Conservation (phyloP, 2,888 invertebrate genomes). For the Esperia sulphurella region DNA sequence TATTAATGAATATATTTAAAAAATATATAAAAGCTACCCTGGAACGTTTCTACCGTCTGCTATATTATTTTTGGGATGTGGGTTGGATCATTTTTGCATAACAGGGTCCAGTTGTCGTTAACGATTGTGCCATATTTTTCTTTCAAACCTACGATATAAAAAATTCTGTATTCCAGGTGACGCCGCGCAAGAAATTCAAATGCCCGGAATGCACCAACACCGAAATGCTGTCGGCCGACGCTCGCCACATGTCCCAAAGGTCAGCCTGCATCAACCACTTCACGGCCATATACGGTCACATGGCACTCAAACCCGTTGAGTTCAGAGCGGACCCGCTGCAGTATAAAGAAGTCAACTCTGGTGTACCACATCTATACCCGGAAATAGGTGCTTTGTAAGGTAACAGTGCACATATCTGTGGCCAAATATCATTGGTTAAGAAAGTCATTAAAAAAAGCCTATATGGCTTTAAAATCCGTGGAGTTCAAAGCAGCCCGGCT, state of each 20-base stretch:
- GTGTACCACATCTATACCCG: conserved; percentile 92
- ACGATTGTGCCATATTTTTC: too few species aligned
- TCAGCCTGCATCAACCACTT: conserved; percentile 93
- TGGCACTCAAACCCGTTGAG: conserved; percentile 93
- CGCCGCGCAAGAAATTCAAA: conserved; percentile 97
- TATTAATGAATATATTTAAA: too few species aligned
- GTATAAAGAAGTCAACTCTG: conserved; percentile 91
- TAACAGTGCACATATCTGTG: background rate
- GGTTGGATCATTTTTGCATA: too few species aligned
- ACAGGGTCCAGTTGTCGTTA: too few species aligned
- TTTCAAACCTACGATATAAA: background rate
- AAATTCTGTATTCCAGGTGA: conserved; percentile 80
- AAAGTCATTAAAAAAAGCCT: too few species aligned
- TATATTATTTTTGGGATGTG: too few species aligned
- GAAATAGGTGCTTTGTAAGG: conserved; percentile 83
- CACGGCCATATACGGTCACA: conserved; percentile 88
- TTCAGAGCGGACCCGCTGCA: conserved; percentile 97
- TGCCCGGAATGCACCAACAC: conserved; percentile 96
- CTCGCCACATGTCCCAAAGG: conserved; percentile 94
- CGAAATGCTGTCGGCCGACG: conserved; percentile 95
- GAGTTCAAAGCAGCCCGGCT: too few species aligned
- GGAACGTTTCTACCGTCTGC: too few species aligned
- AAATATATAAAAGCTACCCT: too few species aligned
- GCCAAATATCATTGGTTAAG: too few species aligned
- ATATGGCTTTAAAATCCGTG: too few species aligned